Evolutionary conservation across 2,888 invertebrate genomes (phyloP).

Genomic region (Epirrhoe alternata): DNA sequence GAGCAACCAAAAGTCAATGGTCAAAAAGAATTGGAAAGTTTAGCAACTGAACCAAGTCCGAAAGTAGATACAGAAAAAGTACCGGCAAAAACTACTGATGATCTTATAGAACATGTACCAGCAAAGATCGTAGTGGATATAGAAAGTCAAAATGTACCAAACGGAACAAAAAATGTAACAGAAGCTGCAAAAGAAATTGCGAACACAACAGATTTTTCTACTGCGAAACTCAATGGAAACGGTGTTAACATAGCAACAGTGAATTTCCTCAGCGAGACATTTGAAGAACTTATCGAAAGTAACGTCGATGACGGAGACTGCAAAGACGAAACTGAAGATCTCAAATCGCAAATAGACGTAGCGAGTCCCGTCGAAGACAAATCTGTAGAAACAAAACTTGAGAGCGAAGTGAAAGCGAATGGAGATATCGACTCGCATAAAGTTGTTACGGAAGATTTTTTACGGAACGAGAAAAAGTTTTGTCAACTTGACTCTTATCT

Average conservation of each 20-base stretch:
- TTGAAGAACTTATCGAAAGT: slow-evolving; percentile 77
- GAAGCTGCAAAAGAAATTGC: background rate
- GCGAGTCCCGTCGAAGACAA: slow-evolving; percentile 42
- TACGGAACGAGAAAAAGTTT: slow-evolving; percentile 81
- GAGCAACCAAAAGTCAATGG: slow-evolving; percentile 47
- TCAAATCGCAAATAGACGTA: slow-evolving; percentile 14
- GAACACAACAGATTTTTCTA: slow-evolving; percentile 6
- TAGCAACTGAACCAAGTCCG: slow-evolving; percentile 23
- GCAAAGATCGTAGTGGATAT: background rate
- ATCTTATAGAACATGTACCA: slow-evolving; percentile 9
- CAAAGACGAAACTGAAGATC: slow-evolving; percentile 50
- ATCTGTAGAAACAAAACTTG: slow-evolving; percentile 39
- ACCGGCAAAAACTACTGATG: slow-evolving; percentile 15
- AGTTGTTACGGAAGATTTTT: slow-evolving; percentile 72
- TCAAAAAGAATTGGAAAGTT: slow-evolving; percentile 28
- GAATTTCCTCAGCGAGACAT: slow-evolving; percentile 71
- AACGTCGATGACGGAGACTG: slow-evolving; percentile 76
- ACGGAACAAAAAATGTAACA: slow-evolving; percentile 34
- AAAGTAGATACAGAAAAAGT: slow-evolving; percentile 21
- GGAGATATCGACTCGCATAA: slow-evolving; percentile 57
- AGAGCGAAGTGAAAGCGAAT: slow-evolving; percentile 44
- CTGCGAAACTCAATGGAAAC: slow-evolving; percentile 60
- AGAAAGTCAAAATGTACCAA: slow-evolving; percentile 33
- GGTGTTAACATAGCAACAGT: slow-evolving; percentile 74
- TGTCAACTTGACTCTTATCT: slow-evolving; percentile 69